These are phyloP conservation scores for Liodrosophila aerea DNA, from an alignment of 2,888 invertebrate species.

Conservation along the genomic window DNA sequence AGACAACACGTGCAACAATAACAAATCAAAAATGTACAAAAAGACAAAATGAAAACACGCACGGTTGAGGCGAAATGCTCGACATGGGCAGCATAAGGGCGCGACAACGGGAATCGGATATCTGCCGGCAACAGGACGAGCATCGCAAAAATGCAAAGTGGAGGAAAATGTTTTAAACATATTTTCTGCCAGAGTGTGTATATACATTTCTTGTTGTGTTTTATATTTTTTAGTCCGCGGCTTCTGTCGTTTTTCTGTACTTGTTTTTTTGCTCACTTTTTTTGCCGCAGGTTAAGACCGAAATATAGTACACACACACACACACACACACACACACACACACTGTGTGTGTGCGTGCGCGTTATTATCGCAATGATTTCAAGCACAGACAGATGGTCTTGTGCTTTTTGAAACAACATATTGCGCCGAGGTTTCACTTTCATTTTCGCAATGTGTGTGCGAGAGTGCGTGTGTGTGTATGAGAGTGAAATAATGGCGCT, in stretches of 20 bases:
- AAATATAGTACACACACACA: constrained; percentile 23
- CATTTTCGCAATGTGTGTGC: constrained; percentile 37
- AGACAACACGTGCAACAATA: constrained; percentile 79
- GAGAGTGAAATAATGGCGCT: constrained; percentile 69
- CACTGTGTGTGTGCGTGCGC: constrained; percentile 37
- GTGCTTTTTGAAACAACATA: constrained; percentile 62
- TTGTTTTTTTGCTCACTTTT: constrained; percentile 44
- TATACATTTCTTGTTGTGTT: constrained; percentile 31
- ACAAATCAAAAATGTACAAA: constrained; percentile 76
- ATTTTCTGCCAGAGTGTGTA: constrained; percentile 48
- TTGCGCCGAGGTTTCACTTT: constrained; percentile 65
- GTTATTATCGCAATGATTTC: constrained; percentile 70
- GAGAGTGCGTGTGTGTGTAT: constrained; percentile 22
- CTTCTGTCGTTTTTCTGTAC: constrained; percentile 43
- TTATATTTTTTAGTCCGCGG: constrained; percentile 30
- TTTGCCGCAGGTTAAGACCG: constrained; percentile 65
- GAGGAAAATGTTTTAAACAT: constrained; percentile 74
- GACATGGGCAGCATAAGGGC: constrained; percentile 8
- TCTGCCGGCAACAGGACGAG: constrained; percentile 45
- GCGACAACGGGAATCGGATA: constrained; percentile 17
- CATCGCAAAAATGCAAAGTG: constrained; percentile 48
- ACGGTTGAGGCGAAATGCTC: constrained; percentile 34
- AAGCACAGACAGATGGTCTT: constrained; percentile 49
- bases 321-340: constrained; percentile 1
- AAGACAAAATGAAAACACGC: constrained; percentile 57